A percentile compares a stretch with the other conserved stretches of the same genome.
These are phyloP conservation scores for Heterochromis multidens DNA, from an alignment of 2,113 vertebrate genomes.

Conservation along the genomic window DNA sequence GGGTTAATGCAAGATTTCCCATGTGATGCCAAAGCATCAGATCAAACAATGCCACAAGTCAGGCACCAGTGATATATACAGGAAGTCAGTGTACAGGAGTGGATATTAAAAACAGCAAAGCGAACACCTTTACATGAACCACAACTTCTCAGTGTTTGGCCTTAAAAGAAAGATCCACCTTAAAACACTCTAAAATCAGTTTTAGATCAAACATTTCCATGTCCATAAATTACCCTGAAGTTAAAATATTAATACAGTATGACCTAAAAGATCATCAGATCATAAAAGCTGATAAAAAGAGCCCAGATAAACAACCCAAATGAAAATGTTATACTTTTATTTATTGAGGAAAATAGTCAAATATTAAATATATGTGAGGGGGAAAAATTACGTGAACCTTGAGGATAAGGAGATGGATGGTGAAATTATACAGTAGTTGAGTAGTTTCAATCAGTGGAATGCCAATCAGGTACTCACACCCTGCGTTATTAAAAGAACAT, in stretches of 20 bases:
- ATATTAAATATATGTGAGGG: background rate
- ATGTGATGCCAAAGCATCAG: background rate
- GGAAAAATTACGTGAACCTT: background rate
- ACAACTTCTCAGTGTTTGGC: background rate
- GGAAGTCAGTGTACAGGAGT: constrained; percentile 1
- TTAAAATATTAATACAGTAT: background rate
- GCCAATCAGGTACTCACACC: background rate
- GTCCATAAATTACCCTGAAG: background rate
- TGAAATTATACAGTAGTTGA: background rate
- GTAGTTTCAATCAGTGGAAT: background rate
- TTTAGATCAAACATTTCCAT: background rate
- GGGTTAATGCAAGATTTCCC: constrained; percentile 14
- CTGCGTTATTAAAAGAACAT: background rate
- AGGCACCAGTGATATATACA: constrained; percentile 40
- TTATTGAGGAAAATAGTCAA: background rate
- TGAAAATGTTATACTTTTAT: background rate
- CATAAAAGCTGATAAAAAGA: background rate
- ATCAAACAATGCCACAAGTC: constrained; percentile 4
- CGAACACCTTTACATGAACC: background rate
- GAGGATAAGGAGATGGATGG: background rate
- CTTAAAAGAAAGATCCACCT: constrained; percentile 36
- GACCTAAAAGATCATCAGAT: background rate
- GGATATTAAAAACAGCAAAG: constrained; percentile 7
- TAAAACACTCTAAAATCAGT: background rate
- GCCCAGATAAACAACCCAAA: background rate